Percentiles rank a stretch among this genome's conserved stretches.
Evolutionary conservation across 92 coral and sea anemone species (phyloP).

Genomic region (Actinostola sp.): DNA sequence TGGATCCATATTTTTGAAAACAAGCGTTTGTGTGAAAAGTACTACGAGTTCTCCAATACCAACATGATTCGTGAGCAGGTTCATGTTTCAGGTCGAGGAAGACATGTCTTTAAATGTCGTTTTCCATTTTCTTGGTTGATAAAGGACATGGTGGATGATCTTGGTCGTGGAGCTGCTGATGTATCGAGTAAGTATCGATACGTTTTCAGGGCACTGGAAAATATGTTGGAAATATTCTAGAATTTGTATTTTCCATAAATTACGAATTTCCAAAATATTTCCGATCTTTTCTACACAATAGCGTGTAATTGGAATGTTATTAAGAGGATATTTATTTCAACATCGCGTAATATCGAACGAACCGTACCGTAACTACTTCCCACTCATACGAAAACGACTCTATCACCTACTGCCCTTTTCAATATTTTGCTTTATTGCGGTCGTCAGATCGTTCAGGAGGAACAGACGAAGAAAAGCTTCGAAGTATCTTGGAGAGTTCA

Average conservation of each 20-base stretch:
- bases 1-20: conserved; percentile 20
- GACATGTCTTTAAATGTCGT: conserved; percentile 48
- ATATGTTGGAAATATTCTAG: too few relatives aligned
- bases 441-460: conserved; percentile 1
- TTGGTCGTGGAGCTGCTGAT: conserved; percentile 38
- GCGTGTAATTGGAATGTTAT: too few relatives aligned
- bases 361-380: too few relatives aligned
- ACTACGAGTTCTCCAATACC: conserved; percentile 6
- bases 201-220: too few relatives aligned
- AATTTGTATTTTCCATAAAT: too few relatives aligned
- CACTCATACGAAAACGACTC: too few relatives aligned
- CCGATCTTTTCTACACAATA: too few relatives aligned
- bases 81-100: conserved; percentile 67
- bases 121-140: conserved; percentile 84
- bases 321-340: too few relatives aligned
- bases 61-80: conserved; percentile 54
- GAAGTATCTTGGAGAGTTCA: conserved; percentile 51
- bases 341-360: too few relatives aligned
- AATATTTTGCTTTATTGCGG: too few relatives aligned
- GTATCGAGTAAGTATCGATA: conserved; percentile 43
- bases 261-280: too few relatives aligned
- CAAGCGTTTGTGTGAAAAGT: conserved; percentile 5
- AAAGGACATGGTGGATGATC: conserved; percentile 49
- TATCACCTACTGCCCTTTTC: too few relatives aligned
- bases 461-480: conserved; percentile 19